Percentiles rank a stretch among this genome's conserved stretches.
Evolutionary conservation across 2,888 invertebrate species (phyloP).

Genomic region (Endomychus coccineus): DNA sequence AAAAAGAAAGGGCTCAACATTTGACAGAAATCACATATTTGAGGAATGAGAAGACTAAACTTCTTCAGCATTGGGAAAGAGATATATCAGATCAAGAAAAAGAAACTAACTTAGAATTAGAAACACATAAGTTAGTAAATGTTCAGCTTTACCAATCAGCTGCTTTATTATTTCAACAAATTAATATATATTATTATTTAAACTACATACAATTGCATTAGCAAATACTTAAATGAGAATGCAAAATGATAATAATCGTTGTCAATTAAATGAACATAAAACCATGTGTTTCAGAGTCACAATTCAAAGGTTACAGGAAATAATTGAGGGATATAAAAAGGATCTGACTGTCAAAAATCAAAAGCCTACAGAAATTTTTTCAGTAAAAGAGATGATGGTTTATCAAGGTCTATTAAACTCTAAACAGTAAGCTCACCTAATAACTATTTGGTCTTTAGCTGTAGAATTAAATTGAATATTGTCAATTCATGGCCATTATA

Average conservation of each 20-base stretch:
- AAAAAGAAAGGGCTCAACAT: constrained; percentile 25
- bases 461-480: too few relatives aligned
- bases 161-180: too few relatives aligned
- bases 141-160: not conserved
- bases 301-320: constrained; percentile 14
- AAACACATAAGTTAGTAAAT: constrained; percentile 21
- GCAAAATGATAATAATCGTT: constrained; percentile 3
- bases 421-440: too few relatives aligned
- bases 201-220: too few relatives aligned
- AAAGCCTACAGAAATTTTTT: too few relatives aligned
- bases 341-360: too few relatives aligned
- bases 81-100: constrained; percentile 22
- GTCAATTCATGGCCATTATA: too few relatives aligned
- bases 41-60: constrained; percentile 25
- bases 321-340: constrained; percentile 16
- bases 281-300: constrained; percentile 10
- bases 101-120: constrained; percentile 21
- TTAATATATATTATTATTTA: too few relatives aligned
- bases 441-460: too few relatives aligned
- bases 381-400: too few relatives aligned
- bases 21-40: constrained; percentile 24
- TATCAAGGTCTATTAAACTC: too few relatives aligned
- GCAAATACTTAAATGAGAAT: too few relatives aligned
- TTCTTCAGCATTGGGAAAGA: constrained; percentile 24
- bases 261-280: not conserved